These are phyloP conservation scores for Hemiscyllium ocellatum DNA, from an alignment of 2,113 vertebrate species.

Conservation along the genomic window DNA sequence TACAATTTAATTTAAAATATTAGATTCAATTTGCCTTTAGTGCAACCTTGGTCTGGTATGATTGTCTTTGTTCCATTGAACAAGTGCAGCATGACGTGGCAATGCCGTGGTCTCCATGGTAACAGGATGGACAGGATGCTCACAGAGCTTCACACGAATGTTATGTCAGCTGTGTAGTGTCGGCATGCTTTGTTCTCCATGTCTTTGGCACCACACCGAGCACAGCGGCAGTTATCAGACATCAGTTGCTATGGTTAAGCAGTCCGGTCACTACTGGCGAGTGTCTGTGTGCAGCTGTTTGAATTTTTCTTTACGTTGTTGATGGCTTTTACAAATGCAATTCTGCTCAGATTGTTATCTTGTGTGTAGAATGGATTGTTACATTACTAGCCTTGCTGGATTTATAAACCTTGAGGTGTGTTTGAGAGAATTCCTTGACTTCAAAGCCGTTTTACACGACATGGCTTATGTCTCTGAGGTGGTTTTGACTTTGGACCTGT, in stretches of 20 bases:
- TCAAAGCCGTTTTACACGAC: background rate
- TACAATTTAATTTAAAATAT: background rate
- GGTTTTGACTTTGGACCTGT: background rate
- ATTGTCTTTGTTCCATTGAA: background rate
- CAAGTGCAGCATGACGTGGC: background rate
- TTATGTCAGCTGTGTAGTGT: slow-evolving; percentile 18
- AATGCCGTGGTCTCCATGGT: background rate
- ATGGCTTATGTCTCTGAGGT: background rate
- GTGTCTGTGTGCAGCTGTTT: background rate
- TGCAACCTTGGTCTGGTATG: background rate
- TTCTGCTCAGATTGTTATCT: background rate
- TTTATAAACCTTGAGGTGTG: background rate
- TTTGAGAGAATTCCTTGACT: background rate
- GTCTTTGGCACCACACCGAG: background rate
- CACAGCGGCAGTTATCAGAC: slow-evolving; percentile 25
- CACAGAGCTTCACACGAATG: background rate
- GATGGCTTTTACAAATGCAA: background rate
- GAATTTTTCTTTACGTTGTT: background rate
- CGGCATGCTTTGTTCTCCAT: background rate
- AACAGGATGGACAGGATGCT: background rate
- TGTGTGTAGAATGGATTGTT: background rate
- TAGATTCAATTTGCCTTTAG: background rate
- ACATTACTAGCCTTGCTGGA: background rate
- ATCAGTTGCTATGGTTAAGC: background rate
- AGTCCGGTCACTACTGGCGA: background rate